These are phyloP conservation scores for Tupiocoris notatus DNA, from an alignment of 2,888 invertebrate species.

Conservation along the genomic window DNA sequence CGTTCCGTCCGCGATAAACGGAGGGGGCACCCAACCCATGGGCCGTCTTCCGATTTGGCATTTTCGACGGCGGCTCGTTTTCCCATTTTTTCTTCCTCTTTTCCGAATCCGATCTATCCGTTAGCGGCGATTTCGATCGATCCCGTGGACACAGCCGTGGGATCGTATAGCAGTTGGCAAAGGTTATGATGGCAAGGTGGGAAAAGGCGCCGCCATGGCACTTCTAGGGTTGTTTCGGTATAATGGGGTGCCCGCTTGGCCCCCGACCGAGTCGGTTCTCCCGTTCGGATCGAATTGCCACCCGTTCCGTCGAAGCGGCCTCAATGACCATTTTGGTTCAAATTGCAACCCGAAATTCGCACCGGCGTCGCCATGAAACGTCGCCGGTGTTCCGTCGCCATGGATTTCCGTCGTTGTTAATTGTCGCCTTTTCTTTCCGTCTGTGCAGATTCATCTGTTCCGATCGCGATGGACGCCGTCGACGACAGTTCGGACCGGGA, in stretches of 20 bases:
- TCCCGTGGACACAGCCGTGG: neutral
- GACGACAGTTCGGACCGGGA: slow-evolving; percentile 23
- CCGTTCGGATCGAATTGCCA: neutral
- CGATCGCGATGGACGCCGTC: slow-evolving; percentile 15
- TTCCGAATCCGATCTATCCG: neutral
- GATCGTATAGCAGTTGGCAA: slow-evolving; percentile 22
- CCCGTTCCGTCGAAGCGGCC: neutral
- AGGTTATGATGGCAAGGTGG: slow-evolving; percentile 40
- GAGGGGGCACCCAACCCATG: neutral
- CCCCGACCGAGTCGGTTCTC: slow-evolving; percentile 22
- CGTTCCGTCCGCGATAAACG: neutral
- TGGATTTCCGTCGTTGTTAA: neutral
- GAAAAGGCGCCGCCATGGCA: slow-evolving; percentile 35
- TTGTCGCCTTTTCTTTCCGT: neutral
- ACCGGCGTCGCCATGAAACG: neutral
- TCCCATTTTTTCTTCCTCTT: too few species aligned
- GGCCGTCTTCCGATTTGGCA: neutral
- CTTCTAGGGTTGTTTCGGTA: slow-evolving; percentile 34
- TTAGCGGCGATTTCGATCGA: neutral
- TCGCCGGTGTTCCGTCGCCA: neutral
- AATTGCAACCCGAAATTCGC: neutral
- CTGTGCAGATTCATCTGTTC: neutral
- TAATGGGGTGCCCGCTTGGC: slow-evolving; percentile 26
- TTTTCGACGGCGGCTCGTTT: too few species aligned
- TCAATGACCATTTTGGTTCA: neutral